A percentile compares a stretch with the other conserved stretches of the same genome.
Conservation (phyloP, 2,888 invertebrate species). For the Megastigmus dorsalis region DNA sequence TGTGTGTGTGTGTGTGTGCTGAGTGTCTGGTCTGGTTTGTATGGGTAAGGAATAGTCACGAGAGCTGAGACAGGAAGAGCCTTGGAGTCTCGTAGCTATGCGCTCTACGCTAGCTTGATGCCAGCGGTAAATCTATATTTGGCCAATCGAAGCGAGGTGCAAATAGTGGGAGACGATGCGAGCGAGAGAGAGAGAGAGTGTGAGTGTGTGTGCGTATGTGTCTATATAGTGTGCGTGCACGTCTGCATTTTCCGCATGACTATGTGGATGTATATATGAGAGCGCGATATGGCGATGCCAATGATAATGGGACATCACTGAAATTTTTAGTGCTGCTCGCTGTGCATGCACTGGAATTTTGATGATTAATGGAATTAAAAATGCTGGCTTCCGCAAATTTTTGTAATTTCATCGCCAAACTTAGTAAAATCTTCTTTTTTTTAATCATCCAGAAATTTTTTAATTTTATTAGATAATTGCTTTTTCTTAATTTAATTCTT, state of each 20-base stretch:
- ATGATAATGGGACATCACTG: slow-evolving; percentile 9
- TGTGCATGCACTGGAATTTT: too few relatives aligned
- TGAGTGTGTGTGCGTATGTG: too few relatives aligned
- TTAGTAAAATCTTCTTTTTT: too few relatives aligned
- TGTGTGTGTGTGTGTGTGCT: neutral
- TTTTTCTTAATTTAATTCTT: too few relatives aligned
- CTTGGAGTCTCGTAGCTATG: neutral
- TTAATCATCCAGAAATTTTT: too few relatives aligned
- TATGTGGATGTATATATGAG: too few relatives aligned
- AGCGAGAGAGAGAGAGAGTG: too few relatives aligned
- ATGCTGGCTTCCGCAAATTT: too few relatives aligned
- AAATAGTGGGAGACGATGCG: slow-evolving; percentile 45
- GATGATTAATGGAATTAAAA: too few relatives aligned
- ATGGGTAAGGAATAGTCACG: neutral
- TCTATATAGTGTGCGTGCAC: too few relatives aligned
- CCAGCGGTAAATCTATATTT: slow-evolving; percentile 71
- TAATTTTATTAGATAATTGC: too few relatives aligned
- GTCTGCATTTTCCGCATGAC: neutral
- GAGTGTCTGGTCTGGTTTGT: neutral
- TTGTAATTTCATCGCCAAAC: too few relatives aligned
- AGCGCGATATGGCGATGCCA: neutral
- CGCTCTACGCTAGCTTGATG: slow-evolving; percentile 48
- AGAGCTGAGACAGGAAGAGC: neutral
- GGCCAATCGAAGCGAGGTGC: slow-evolving; percentile 65
- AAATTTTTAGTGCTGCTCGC: slow-evolving; percentile 9